phyloP scores from a whole-genome alignment of 64 coral and sea anemone species.

The Orbicella faveolata region DNA sequence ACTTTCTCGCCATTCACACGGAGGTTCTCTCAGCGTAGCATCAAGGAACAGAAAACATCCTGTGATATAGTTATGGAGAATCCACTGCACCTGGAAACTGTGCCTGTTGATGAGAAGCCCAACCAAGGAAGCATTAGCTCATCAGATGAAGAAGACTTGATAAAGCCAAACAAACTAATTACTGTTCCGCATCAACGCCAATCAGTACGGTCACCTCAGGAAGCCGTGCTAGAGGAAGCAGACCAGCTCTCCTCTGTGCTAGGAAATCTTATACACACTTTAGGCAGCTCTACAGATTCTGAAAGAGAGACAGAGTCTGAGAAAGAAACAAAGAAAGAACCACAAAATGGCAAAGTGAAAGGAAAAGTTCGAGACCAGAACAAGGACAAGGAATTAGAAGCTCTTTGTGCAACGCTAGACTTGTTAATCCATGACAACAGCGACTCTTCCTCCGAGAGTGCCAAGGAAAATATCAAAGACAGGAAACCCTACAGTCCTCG shows the following conservation, averaged over 20 bases:
- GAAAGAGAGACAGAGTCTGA: slow-evolving; percentile 18
- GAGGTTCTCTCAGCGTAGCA: background rate
- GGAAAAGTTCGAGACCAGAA: background rate
- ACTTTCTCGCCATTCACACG: slow-evolving; percentile 14
- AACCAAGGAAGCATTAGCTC: background rate
- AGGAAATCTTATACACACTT: slow-evolving; percentile 6
- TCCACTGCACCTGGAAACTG: background rate
- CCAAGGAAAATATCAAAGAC: background rate
- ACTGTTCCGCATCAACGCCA: background rate
- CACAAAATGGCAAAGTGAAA: background rate
- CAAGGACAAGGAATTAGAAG: slow-evolving; percentile 12
- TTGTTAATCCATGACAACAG: slow-evolving; percentile 29
- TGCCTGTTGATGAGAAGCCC: background rate
- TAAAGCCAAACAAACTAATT: background rate
- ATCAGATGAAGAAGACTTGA: background rate
- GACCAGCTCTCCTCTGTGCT: slow-evolving; percentile 26
- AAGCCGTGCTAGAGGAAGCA: slow-evolving; percentile 17
- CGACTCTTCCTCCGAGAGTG: slow-evolving; percentile 30
- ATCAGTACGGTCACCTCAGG: background rate
- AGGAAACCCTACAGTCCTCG: background rate
- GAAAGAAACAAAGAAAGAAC: background rate
- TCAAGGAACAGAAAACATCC: background rate
- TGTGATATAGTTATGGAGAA: slow-evolving; percentile 33
- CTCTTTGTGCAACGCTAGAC: slow-evolving; percentile 21
- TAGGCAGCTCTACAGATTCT: slow-evolving; percentile 6